These are phyloP conservation scores for Danionella dracula DNA, from an alignment of 2,797 vertebrate genomes.

Conservation along the genomic window DNA sequence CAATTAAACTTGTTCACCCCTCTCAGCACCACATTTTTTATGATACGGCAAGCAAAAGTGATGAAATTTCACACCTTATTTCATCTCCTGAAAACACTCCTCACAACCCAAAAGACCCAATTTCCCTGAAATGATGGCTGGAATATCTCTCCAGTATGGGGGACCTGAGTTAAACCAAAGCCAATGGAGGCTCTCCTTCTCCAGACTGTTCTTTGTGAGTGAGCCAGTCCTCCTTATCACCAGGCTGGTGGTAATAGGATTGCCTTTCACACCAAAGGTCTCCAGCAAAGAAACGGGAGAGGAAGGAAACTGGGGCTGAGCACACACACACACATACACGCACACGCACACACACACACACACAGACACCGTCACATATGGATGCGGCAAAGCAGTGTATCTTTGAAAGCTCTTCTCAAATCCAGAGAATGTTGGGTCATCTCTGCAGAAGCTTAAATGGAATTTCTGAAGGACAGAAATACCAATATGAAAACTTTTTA, in stretches of 20 bases:
- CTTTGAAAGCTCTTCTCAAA: conserved; percentile 46
- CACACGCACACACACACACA: not conserved
- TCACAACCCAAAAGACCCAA: conserved; percentile 50
- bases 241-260: conserved; percentile 68
- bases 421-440: conserved; percentile 66
- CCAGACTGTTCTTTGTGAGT: conserved; percentile 45
- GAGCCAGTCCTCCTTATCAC: conserved; percentile 57
- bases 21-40: conserved; percentile 13
- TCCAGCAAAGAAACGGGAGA: conserved; percentile 47
- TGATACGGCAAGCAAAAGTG: conserved; percentile 32
- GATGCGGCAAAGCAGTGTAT: not conserved
- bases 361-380: conserved; percentile 11
- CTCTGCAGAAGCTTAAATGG: conserved; percentile 56
- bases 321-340: not conserved
- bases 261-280: conserved; percentile 63
- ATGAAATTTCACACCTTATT: conserved; percentile 45
- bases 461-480: conserved; percentile 59
- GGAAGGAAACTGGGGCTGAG: not conserved
- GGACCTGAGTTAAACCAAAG: conserved; percentile 53
- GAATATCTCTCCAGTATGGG: conserved; percentile 47
- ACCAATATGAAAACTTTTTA: conserved; percentile 53
- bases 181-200: conserved; percentile 50
- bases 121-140: conserved; percentile 52
- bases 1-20: not conserved
- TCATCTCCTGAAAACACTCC: conserved; percentile 44